A percentile compares a stretch with the other conserved stretches of the same genome.
phyloP scores from a whole-genome alignment of 2,888 invertebrate genomes.

The Spialia ferax region DNA sequence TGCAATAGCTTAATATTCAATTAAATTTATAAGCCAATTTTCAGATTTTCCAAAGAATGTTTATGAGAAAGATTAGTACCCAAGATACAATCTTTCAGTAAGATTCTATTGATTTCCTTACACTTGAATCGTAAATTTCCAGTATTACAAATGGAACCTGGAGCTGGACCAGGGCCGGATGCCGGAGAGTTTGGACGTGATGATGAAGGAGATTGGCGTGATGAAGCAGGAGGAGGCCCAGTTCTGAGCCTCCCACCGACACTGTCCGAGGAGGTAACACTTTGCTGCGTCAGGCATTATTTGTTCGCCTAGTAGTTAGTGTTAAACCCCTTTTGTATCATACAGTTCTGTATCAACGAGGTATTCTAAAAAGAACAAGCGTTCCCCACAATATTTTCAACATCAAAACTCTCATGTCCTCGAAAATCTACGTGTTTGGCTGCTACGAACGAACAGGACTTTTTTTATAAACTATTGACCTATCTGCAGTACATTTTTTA shows the following conservation, averaged over 20 bases:
- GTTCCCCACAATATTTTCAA: constrained; percentile 28
- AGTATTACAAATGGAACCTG: constrained; percentile 93
- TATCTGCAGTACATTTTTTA: constrained; percentile 6
- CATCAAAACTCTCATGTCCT: constrained; percentile 8
- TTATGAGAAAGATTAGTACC: no score
- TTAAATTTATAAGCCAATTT: no score
- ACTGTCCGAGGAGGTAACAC: constrained; percentile 43
- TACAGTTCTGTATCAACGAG: constrained; percentile 14
- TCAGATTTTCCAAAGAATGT: no score
- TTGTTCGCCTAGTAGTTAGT: constrained; percentile 40
- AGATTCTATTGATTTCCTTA: no score
- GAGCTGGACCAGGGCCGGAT: constrained; percentile 93
- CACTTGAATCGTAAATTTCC: no score
- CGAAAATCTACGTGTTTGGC: constrained; percentile 10
- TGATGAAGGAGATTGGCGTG: constrained; percentile 91
- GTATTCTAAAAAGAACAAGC: background rate
- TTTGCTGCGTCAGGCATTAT: constrained; percentile 38
- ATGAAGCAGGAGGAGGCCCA: constrained; percentile 88
- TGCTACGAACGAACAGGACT: constrained; percentile 3
- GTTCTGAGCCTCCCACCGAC: constrained; percentile 51
- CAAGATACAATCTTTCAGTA: no score
- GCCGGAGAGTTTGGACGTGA: constrained; percentile 92
- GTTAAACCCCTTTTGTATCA: constrained; percentile 24
- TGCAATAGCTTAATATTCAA: no score
- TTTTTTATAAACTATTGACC: background rate